Percentiles rank a stretch among this genome's conserved stretches.
These are phyloP conservation scores for Nyctalus aviator DNA, from an alignment of 2,797 vertebrate genomes.

Conservation along the genomic window DNA sequence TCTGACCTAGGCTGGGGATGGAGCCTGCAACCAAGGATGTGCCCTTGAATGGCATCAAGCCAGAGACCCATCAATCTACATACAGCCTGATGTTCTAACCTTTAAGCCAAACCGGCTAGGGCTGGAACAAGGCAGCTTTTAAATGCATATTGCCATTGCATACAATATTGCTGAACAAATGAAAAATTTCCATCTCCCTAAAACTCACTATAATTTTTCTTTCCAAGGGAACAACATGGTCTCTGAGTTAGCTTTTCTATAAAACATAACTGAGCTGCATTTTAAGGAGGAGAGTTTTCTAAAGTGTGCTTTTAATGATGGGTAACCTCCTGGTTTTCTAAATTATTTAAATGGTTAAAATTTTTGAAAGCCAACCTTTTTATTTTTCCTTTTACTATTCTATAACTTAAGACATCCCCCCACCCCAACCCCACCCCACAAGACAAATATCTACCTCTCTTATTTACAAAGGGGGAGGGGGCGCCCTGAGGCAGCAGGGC, in stretches of 20 bases:
- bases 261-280: not conserved
- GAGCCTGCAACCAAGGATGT: too few species aligned
- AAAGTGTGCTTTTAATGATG: not conserved
- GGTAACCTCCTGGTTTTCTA: not conserved
- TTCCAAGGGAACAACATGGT: not conserved
- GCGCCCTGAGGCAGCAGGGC: not conserved
- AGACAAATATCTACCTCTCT: conserved; percentile 3
- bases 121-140: not conserved
- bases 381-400: not conserved
- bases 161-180: conserved; percentile 18
- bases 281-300: not conserved
- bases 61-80: too few species aligned
- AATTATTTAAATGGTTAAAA: conserved; percentile 14
- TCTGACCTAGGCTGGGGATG: too few species aligned
- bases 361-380: not conserved
- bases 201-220: not conserved
- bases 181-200: not conserved
- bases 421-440: too few species aligned
- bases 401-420: not conserved
- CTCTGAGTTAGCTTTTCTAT: not conserved
- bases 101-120: too few species aligned
- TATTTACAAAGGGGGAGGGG: not conserved
- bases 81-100: too few species aligned
- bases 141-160: not conserved
- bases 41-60: too few species aligned